phyloP scores from a whole-genome alignment of 2,888 invertebrate species.

The Xestia rhomboidea region DNA sequence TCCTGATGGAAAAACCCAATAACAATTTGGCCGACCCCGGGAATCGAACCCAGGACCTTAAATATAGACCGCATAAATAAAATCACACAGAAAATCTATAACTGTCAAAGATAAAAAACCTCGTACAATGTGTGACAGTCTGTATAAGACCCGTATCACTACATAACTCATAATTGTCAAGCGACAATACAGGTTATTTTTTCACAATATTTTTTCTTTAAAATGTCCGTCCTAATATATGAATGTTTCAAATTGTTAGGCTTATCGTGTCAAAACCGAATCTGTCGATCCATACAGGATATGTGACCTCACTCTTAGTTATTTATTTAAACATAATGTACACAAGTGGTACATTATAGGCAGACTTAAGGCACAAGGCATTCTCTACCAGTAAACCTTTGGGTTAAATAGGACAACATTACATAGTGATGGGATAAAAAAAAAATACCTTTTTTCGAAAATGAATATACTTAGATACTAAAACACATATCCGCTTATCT shows the following conservation, averaged over 20 bases:
- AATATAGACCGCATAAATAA: not conserved
- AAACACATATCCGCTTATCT: too few species aligned
- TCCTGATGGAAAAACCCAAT: too few species aligned
- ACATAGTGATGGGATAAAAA: too few species aligned
- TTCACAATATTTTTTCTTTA: not conserved
- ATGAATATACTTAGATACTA: too few species aligned
- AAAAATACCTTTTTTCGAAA: not conserved
- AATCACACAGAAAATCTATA: not conserved
- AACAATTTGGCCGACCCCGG: too few species aligned
- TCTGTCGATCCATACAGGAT: not conserved
- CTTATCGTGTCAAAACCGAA: not conserved
- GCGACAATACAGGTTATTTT: not conserved
- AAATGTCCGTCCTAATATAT: not conserved
- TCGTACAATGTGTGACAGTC: not conserved
- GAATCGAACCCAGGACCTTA: too few species aligned
- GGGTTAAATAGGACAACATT: too few species aligned
- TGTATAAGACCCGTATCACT: not conserved
- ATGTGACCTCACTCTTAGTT: not conserved
- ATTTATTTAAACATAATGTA: not conserved
- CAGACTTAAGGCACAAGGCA: too few species aligned
- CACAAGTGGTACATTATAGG: not conserved
- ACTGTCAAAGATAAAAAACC: not conserved
- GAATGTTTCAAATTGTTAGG: not conserved
- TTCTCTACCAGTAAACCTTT: too few species aligned
- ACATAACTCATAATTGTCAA: not conserved